Percentiles rank a stretch among this genome's conserved stretches.
phyloP scores from a whole-genome alignment of 2,888 invertebrate species.

The Sericinus montela region DNA sequence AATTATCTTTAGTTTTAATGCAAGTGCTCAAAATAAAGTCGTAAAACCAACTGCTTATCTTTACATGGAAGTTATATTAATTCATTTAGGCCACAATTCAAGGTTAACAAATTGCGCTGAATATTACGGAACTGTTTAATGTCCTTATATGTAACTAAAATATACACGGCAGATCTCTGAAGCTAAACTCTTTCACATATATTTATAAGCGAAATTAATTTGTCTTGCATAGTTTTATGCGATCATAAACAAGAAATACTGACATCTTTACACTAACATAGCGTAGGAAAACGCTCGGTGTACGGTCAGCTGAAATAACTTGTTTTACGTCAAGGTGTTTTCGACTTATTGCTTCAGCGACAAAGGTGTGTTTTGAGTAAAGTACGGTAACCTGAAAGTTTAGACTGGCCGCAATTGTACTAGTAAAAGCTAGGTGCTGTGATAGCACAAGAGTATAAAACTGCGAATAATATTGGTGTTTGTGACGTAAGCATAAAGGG shows the following conservation, averaged over 20 bases:
- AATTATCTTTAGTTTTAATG: conserved; percentile 12
- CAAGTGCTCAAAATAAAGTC: conserved; percentile 13
- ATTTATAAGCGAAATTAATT: conserved; percentile 55
- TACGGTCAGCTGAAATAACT: conserved; percentile 44
- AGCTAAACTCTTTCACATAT: conserved; percentile 23
- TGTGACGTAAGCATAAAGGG: conserved; percentile 33
- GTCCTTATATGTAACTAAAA: conserved; percentile 15
- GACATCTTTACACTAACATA: conserved; percentile 65
- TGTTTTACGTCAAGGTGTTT: conserved; percentile 36
- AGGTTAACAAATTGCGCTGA: conserved; percentile 9
- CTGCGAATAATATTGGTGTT: conserved; percentile 25
- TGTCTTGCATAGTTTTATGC: conserved; percentile 60
- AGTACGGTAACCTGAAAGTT: conserved; percentile 41
- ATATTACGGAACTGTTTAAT: conserved; percentile 21
- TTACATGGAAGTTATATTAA: conserved; percentile 15
- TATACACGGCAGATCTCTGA: neutral
- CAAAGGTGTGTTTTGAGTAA: conserved; percentile 61
- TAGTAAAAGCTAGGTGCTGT: conserved; percentile 62
- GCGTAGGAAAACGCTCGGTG: conserved; percentile 49
- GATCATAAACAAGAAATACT: conserved; percentile 48
- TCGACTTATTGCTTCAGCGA: conserved; percentile 50
- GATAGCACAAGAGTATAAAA: conserved; percentile 39
- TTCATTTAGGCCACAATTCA: conserved; percentile 15
- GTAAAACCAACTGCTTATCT: conserved; percentile 16
- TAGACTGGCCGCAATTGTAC: conserved; percentile 66